Evolutionary conservation across 2,888 invertebrate species (phyloP).

Genomic region (Eupithecia dodoneata): DNA sequence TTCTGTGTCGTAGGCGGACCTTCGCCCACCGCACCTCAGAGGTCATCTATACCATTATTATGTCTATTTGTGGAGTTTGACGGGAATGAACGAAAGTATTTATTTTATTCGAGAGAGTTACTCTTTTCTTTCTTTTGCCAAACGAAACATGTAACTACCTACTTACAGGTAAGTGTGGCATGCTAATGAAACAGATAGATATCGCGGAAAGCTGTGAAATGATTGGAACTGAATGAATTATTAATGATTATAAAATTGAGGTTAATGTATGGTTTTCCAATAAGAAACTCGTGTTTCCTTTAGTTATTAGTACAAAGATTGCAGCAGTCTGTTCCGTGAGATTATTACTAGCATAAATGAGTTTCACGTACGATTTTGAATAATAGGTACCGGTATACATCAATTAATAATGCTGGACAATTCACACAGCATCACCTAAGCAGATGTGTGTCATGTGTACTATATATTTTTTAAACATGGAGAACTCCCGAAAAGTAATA

Average conservation of each 20-base stretch:
- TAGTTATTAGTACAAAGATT: neutral
- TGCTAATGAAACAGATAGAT: constrained; percentile 47
- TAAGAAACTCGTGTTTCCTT: neutral
- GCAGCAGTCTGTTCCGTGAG: neutral
- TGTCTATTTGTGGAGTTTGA: neutral
- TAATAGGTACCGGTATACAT: neutral
- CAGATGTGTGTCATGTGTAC: too few relatives aligned
- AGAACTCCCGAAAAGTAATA: neutral
- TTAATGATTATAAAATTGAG: constrained; percentile 34
- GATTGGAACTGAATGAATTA: constrained; percentile 45
- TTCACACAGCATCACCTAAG: too few relatives aligned
- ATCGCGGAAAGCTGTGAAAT: constrained; percentile 51
- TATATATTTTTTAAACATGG: neutral
- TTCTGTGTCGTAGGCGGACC: too few relatives aligned
- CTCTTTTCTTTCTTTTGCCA: constrained; percentile 51
- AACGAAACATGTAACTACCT: constrained; percentile 50
- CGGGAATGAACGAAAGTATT: neutral
- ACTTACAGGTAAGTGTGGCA: constrained; percentile 38
- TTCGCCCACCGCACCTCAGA: too few relatives aligned
- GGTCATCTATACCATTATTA: neutral
- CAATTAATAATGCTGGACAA: neutral
- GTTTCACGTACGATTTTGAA: neutral
- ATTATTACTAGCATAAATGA: neutral
- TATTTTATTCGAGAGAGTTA: neutral
- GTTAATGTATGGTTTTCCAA: constrained; percentile 10